These are phyloP conservation scores for Rhyacophila evoluta DNA, from an alignment of 2,888 invertebrate species.

Conservation along the genomic window DNA sequence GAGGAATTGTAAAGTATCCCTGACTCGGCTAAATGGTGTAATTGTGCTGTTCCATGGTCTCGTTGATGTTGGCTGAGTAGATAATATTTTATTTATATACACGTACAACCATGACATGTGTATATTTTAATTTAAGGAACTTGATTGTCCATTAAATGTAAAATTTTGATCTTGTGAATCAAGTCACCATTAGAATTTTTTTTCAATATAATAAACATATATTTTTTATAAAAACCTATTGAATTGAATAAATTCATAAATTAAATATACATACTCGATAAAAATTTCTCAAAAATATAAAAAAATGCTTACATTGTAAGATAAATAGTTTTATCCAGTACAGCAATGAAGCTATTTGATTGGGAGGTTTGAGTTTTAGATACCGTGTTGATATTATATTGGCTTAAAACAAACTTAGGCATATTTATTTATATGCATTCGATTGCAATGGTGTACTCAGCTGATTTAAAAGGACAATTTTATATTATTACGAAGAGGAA, in stretches of 20 bases:
- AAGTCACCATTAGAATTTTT: not conserved
- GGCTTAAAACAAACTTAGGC: too few relatives aligned
- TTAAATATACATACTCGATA: too few relatives aligned
- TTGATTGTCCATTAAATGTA: not conserved
- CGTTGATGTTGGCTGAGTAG: not conserved
- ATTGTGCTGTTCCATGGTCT: not conserved
- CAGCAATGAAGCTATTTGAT: too few relatives aligned
- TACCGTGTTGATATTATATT: too few relatives aligned
- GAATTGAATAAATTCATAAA: not conserved
- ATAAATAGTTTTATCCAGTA: too few relatives aligned
- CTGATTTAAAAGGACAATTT: too few relatives aligned
- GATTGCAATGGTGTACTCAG: too few relatives aligned
- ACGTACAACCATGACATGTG: constrained; percentile 1
- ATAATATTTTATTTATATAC: not conserved
- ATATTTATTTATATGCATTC: too few relatives aligned
- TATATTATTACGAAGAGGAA: too few relatives aligned
- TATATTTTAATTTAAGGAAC: not conserved
- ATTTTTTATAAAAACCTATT: constrained; percentile 2
- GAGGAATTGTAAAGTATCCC: not conserved
- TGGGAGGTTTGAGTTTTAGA: too few relatives aligned
- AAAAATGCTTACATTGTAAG: too few relatives aligned
- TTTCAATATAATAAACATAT: not conserved
- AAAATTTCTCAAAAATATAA: too few relatives aligned
- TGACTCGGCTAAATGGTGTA: not conserved
- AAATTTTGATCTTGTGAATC: not conserved